phyloP scores from a whole-genome alignment of 2,888 invertebrate species.

The Nymphalis urticae region DNA sequence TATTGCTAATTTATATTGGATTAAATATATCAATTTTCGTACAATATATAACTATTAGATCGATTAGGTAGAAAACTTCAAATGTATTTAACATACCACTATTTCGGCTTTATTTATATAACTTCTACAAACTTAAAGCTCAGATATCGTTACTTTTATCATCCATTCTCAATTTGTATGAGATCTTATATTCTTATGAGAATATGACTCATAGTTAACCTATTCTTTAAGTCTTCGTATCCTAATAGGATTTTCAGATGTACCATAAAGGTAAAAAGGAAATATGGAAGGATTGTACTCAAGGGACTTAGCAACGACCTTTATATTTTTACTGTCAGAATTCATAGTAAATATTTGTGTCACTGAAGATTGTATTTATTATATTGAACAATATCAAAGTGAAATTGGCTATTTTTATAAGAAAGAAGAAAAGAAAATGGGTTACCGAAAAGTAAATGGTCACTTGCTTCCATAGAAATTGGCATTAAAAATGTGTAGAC shows the following conservation, averaged over 20 bases:
- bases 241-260: constrained; percentile 18
- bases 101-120: background rate
- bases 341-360: constrained; percentile 8
- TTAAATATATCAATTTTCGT: no score
- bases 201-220: background rate
- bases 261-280: constrained; percentile 21
- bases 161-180: background rate
- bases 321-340: constrained; percentile 17
- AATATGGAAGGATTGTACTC: constrained; percentile 24
- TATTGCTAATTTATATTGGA: no score
- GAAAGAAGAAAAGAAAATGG: no score
- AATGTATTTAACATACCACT: background rate
- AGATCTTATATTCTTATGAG: background rate
- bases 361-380: constrained; percentile 14
- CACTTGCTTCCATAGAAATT: no score
- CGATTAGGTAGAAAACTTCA: no score
- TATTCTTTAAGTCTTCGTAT: constrained; percentile 9
- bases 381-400: background rate
- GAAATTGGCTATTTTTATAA: no score
- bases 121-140: background rate
- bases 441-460: no score
- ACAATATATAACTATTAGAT: no score
- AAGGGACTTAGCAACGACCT: constrained; percentile 15
- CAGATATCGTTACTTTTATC: background rate
- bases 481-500: no score